These are phyloP conservation scores for Sesia apiformis DNA, from an alignment of 2,888 invertebrate species.

Conservation along the genomic window DNA sequence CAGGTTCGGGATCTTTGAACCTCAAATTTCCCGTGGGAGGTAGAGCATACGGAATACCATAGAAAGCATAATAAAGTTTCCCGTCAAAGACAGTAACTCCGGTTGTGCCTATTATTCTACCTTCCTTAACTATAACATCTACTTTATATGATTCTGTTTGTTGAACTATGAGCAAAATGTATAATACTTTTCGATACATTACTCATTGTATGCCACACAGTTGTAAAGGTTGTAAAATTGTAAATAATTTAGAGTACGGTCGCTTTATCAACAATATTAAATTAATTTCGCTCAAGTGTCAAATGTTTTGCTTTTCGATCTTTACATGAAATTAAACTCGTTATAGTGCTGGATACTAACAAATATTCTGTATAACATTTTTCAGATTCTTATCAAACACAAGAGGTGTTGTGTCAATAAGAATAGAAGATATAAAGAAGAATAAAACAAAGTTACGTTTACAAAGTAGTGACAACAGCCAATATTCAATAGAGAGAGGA, in stretches of 20 bases:
- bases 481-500: conserved; percentile 38
- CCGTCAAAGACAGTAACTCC: conserved; percentile 36
- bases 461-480: conserved; percentile 27
- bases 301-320: not conserved
- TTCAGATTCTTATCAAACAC: conserved; percentile 58
- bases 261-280: not conserved
- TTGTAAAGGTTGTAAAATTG: not conserved
- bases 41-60: conserved; percentile 55
- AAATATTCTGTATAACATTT: conserved; percentile 4
- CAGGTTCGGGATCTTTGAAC: conserved; percentile 48
- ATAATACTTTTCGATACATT: conserved; percentile 5
- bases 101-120: conserved; percentile 34
- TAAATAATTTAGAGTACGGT: not conserved
- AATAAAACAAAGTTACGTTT: conserved; percentile 31
- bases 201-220: not conserved
- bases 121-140: conserved; percentile 41
- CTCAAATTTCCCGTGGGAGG: conserved; percentile 42
- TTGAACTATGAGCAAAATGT: conserved; percentile 15
- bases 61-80: conserved; percentile 46
- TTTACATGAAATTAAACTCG: not conserved
- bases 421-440: conserved; percentile 27
- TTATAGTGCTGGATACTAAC: not conserved
- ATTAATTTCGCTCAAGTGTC: not conserved
- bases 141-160: conserved; percentile 20
- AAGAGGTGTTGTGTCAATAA: conserved; percentile 23